Base-by-base conservation (phyloP, 2,888 invertebrate species). In the Agriopis aurantiaria region DNA sequence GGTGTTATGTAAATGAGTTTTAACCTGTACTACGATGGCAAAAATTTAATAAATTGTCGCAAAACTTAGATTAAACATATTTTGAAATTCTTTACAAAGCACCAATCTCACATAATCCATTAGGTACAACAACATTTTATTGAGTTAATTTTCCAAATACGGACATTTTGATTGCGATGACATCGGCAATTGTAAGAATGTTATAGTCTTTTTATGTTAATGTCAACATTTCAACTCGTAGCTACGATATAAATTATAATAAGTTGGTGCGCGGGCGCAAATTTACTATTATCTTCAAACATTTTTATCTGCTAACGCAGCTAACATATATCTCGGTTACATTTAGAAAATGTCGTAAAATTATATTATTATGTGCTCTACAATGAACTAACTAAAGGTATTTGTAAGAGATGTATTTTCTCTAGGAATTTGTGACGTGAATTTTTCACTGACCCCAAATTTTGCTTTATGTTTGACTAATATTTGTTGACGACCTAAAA, bases 191-290 rank as follows among this genome's bases (percentile, higher is more conserved):
- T 91, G 92, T 89, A 80, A 80, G 80, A 81, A 79, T 83, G 86
- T 91, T 89, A 91, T 92, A 80, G 86, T 85, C 81, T 83, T 90
- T 90, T 91, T 92, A 92, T 92, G 92, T 83, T 85, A 92, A 92
- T 92, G 74, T 73, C 75, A 82, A 82, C 87, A 84, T 87, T 88
- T 81, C 71, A 75, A 80, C 72, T 81, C 46, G 62, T 80, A 85
- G 82, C 81, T 74, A 74, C 79, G 75, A 80, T 69, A 69, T 77
- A 73, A 73, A 77, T 74, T 77, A 75, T 72, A 64, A 68, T 68
- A 64, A 74, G 69, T 60, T 14, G 61, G 52, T 86, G 88, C 88
- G 89, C 88, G 84, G 86, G 88, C 88, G 88, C 86, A 85, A 86
- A 88, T 85, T 85, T 86, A 83, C 76, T 85, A 85, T 83, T 82